phyloP scores from a whole-genome alignment of 2,888 invertebrate species.

The Ochropleura leucogaster region DNA sequence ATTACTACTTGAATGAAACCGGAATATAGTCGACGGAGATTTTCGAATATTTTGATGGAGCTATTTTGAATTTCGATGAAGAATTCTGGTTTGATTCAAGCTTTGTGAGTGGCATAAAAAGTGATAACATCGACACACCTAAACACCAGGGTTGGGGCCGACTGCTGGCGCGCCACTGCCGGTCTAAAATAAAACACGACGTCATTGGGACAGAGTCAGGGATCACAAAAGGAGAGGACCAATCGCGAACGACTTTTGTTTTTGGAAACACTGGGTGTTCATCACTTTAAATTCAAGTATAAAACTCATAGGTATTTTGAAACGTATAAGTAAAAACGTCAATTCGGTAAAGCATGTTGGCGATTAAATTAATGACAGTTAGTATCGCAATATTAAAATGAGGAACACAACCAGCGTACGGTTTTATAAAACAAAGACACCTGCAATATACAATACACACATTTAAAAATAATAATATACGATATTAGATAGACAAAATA shows the following conservation, averaged over 20 bases:
- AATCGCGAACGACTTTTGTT: conserved; percentile 61
- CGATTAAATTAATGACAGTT: too few relatives aligned
- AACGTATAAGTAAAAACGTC: neutral
- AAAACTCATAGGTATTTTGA: neutral
- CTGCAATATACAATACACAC: conserved; percentile 62
- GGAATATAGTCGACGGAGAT: conserved; percentile 46
- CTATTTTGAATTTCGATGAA: conserved; percentile 42
- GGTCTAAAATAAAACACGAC: conserved; percentile 90
- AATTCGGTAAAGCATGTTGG: neutral
- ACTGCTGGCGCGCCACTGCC: conserved; percentile 90
- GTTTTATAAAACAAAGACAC: conserved; percentile 52
- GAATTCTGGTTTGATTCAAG: conserved; percentile 75
- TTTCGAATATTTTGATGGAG: conserved; percentile 25
- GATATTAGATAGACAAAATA: conserved; percentile 50
- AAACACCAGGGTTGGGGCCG: conserved; percentile 90
- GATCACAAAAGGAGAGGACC: conserved; percentile 71
- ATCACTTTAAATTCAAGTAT: conserved; percentile 43
- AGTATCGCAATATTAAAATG: conserved; percentile 14
- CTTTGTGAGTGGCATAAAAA: conserved; percentile 79
- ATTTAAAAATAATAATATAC: conserved; percentile 57
- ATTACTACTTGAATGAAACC: conserved; percentile 81
- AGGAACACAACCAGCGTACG: conserved; percentile 38
- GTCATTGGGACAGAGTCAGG: conserved; percentile 84
- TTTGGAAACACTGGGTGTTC: conserved; percentile 58
- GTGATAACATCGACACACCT: conserved; percentile 91